Evolutionary conservation across 2,888 invertebrate species (phyloP).

Genomic region (Drosophila meridionalis): DNA sequence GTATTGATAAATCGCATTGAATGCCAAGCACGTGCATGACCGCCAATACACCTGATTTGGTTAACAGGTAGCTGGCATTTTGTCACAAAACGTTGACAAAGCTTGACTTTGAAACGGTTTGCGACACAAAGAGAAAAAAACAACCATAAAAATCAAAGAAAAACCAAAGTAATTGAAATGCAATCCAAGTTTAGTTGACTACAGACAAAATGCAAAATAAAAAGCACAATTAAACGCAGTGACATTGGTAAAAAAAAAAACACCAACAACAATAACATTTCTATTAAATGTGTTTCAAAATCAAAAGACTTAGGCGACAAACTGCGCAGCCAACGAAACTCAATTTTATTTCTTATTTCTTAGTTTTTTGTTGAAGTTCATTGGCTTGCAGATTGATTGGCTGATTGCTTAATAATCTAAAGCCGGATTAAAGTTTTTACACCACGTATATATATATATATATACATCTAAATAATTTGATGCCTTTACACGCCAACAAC

Average conservation of each 20-base stretch:
- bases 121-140: slow-evolving; percentile 35
- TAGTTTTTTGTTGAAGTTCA: slow-evolving; percentile 62
- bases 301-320: slow-evolving; percentile 41
- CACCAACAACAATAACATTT: slow-evolving; percentile 25
- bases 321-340: slow-evolving; percentile 11
- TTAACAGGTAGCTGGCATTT: slow-evolving; percentile 54
- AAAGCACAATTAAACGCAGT: slow-evolving; percentile 67
- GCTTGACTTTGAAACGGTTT: slow-evolving; percentile 73
- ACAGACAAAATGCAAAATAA: slow-evolving; percentile 64
- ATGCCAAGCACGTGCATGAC: slow-evolving; percentile 76
- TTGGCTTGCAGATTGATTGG: slow-evolving; percentile 77
- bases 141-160: slow-evolving; percentile 50
- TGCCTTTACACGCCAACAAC: slow-evolving; percentile 52
- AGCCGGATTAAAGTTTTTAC: slow-evolving; percentile 47
- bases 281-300: slow-evolving; percentile 26
- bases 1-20: slow-evolving; percentile 70
- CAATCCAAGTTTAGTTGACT: slow-evolving; percentile 57
- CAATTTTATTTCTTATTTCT: slow-evolving; percentile 4
- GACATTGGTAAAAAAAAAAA: slow-evolving; percentile 64
- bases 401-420: slow-evolving; percentile 78
- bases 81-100: slow-evolving; percentile 73
- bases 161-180: slow-evolving; percentile 75
- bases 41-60: slow-evolving; percentile 67
- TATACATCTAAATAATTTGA: slow-evolving; percentile 38
- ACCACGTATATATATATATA: not conserved